Conservation (phyloP, 2,797 vertebrate species). For the Atherinosoma microstoma region DNA sequence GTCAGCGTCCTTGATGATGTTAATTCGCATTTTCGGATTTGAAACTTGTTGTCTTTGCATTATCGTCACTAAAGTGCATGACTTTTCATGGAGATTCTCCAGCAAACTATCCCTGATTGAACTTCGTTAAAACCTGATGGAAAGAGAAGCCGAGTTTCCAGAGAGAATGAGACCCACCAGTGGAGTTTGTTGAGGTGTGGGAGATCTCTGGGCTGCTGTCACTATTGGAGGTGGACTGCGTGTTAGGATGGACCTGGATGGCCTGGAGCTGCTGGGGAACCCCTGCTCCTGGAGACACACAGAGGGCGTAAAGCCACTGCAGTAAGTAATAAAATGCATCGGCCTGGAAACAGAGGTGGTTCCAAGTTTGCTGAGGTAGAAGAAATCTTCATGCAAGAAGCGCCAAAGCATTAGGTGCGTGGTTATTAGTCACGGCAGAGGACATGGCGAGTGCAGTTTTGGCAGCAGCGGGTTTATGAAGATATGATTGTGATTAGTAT, state of each 20-base stretch:
- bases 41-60: neutral
- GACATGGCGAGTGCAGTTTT: constrained; percentile 16
- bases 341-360: constrained; percentile 1
- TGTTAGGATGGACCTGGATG: constrained; percentile 93
- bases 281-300: constrained; percentile 86
- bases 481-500: constrained; percentile 17
- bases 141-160: neutral
- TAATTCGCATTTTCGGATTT: neutral
- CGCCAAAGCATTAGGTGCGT: constrained; percentile 7
- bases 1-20: neutral
- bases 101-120: neutral
- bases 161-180: constrained; percentile 80
- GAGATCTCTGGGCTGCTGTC: constrained; percentile 93
- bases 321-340: constrained; percentile 26
- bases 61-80: neutral
- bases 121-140: neutral
- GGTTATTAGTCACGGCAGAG: constrained; percentile 17
- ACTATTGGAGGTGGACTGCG: constrained; percentile 87
- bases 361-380: constrained; percentile 1
- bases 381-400: neutral
- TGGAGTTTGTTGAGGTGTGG: constrained; percentile 93
- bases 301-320: constrained; percentile 25
- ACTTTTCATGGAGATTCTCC: neutral
- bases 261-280: constrained; percentile 95
- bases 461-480: constrained; percentile 11